phyloP scores from a whole-genome alignment of 2,888 invertebrate genomes.

The Hydriomena furcata region DNA sequence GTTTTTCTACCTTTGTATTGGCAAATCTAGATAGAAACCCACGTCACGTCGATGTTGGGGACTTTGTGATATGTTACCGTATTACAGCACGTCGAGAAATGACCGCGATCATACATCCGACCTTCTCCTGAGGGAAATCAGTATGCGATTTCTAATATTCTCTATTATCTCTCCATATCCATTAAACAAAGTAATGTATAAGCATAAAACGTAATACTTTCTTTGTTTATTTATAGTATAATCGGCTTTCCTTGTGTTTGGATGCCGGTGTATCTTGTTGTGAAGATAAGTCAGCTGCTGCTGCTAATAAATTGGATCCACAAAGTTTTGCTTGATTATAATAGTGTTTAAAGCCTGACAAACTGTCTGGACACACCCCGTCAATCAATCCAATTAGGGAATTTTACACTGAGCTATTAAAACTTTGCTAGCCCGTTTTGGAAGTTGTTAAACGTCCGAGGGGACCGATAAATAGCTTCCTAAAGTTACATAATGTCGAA shows the following conservation, averaged over 20 bases:
- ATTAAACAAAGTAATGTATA: too few relatives aligned
- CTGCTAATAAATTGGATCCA: not conserved
- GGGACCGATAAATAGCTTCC: conserved; percentile 26
- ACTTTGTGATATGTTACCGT: conserved; percentile 50
- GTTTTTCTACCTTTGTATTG: conserved; percentile 56
- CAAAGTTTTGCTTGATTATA: conserved; percentile 29
- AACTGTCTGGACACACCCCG: conserved; percentile 52
- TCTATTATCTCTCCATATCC: conserved; percentile 29
- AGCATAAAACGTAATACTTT: too few relatives aligned
- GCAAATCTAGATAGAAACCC: conserved; percentile 50
- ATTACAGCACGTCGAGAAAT: conserved; percentile 56
- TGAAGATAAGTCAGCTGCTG: not conserved
- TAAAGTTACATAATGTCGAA: conserved; percentile 25
- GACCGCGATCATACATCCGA: conserved; percentile 59
- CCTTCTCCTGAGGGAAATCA: conserved; percentile 65
- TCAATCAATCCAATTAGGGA: conserved; percentile 64
- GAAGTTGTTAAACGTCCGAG: conserved; percentile 49
- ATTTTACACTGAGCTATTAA: conserved; percentile 64
- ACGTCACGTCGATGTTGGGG: conserved; percentile 55
- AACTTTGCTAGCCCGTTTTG: conserved; percentile 57
- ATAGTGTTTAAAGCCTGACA: conserved; percentile 43
- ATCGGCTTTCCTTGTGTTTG: not conserved
- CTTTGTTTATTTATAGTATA: not conserved
- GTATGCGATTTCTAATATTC: conserved; percentile 61
- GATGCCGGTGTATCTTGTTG: conserved; percentile 1